Conservation (phyloP, 2,113 vertebrate genomes). For the Xiphias gladius region DNA sequence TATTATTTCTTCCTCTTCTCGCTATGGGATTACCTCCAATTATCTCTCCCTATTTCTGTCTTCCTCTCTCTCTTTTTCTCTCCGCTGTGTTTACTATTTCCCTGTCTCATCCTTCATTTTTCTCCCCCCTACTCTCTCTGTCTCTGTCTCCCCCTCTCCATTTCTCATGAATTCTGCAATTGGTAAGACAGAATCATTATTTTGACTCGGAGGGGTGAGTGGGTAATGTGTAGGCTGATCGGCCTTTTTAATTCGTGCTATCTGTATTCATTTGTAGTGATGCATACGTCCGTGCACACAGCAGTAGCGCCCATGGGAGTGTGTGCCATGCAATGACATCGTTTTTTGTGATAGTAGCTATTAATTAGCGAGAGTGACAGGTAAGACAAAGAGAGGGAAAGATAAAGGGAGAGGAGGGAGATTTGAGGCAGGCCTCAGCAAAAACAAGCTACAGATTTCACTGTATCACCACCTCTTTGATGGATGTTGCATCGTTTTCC, state of each 20-base stretch:
- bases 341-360: constrained; percentile 33
- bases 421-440: neutral
- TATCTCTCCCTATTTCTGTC: constrained; percentile 35
- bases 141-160: constrained; percentile 22
- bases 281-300: constrained; percentile 3
- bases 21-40: constrained; percentile 31
- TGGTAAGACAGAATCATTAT: constrained; percentile 44
- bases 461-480: constrained; percentile 13
- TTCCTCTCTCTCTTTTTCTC: neutral
- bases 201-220: constrained; percentile 52
- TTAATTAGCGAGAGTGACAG: constrained; percentile 53
- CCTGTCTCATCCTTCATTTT: constrained; percentile 6
- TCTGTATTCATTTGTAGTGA: constrained; percentile 62
- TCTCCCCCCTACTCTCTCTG: neutral
- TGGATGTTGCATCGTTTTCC: neutral
- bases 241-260: constrained; percentile 54
- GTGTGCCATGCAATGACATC: constrained; percentile 39
- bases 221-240: constrained; percentile 41
- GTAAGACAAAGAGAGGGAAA: constrained; percentile 20
- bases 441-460: constrained; percentile 7
- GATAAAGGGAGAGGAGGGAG: constrained; percentile 1
- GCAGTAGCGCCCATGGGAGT: constrained; percentile 30
- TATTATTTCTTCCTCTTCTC: constrained; percentile 23
- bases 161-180: constrained; percentile 39
- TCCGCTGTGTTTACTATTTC: constrained; percentile 11